phyloP scores from a whole-genome alignment of 2,888 invertebrate species.

The Fragum fragum region DNA sequence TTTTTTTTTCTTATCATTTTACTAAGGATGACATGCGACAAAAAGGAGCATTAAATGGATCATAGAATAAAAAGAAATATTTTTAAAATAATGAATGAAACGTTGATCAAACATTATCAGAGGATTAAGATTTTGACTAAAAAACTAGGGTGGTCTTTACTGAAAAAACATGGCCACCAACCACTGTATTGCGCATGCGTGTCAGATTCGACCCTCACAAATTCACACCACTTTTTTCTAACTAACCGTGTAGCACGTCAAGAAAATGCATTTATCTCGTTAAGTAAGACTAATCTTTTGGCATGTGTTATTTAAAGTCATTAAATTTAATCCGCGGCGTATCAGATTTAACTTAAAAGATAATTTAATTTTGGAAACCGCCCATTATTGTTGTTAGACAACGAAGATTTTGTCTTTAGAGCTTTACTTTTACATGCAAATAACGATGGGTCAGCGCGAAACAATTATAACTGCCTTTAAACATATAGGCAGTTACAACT shows the following conservation, averaged over 20 bases:
- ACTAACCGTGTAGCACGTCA: conserved; percentile 66
- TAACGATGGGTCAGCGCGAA: too few relatives aligned
- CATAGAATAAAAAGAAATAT: too few relatives aligned
- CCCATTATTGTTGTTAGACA: neutral
- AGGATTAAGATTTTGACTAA: neutral
- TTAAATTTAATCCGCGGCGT: conserved; percentile 39
- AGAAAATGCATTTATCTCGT: conserved; percentile 67
- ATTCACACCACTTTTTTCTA: conserved; percentile 69
- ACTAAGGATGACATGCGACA: too few relatives aligned
- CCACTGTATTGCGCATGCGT: conserved; percentile 57
- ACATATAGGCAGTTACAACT: too few relatives aligned
- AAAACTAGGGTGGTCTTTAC: conserved; percentile 14
- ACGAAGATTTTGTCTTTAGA: neutral
- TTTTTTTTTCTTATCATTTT: too few relatives aligned
- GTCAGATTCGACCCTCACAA: conserved; percentile 65
- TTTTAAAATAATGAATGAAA: too few relatives aligned
- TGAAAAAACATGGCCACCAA: conserved; percentile 31
- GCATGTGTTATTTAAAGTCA: conserved; percentile 58
- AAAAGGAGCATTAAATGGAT: too few relatives aligned
- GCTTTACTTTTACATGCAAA: too few relatives aligned
- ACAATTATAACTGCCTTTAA: too few relatives aligned
- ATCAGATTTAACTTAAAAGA: conserved; percentile 42
- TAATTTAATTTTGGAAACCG: conserved; percentile 31
- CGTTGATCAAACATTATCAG: too few relatives aligned
- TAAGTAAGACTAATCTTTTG: conserved; percentile 47